Evolutionary conservation across 2,797 vertebrate species (phyloP).

Genomic region (Buphagus erythrorhynchus): DNA sequence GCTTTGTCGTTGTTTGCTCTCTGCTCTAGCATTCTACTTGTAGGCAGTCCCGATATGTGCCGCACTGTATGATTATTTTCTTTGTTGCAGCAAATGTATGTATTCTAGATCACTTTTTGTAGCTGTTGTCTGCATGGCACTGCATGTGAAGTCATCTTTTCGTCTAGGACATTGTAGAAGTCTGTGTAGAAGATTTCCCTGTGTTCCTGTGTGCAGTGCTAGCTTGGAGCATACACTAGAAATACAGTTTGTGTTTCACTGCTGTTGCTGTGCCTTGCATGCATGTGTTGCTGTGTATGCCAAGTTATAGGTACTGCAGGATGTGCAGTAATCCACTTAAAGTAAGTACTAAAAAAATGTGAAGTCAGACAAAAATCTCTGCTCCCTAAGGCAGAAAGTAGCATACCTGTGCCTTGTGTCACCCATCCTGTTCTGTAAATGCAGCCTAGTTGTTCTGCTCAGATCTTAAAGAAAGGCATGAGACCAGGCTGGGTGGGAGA

Average conservation of each 20-base stretch:
- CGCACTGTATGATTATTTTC: not conserved
- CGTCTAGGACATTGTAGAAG: not conserved
- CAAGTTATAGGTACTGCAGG: conserved; percentile 10
- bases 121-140: conserved; percentile 59
- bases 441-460: not conserved
- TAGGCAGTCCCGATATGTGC: not conserved
- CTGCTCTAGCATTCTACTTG: not conserved
- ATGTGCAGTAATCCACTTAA: not conserved
- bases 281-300: not conserved
- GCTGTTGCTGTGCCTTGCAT: conserved; percentile 18
- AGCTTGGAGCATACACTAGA: not conserved
- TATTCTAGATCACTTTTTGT: not conserved
- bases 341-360: not conserved
- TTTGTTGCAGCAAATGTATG: conserved; percentile 22
- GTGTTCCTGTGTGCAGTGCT: not conserved
- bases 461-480: not conserved
- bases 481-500: not conserved
- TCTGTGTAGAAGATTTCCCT: not conserved
- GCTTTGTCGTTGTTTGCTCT: conserved; percentile 20
- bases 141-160: conserved; percentile 5
- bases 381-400: not conserved
- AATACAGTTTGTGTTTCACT: not conserved
- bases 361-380: not conserved
- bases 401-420: not conserved
- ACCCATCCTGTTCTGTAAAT: not conserved